Evolutionary conservation across 2,113 vertebrate species (phyloP).

Genomic region (Oryzias woworae): DNA sequence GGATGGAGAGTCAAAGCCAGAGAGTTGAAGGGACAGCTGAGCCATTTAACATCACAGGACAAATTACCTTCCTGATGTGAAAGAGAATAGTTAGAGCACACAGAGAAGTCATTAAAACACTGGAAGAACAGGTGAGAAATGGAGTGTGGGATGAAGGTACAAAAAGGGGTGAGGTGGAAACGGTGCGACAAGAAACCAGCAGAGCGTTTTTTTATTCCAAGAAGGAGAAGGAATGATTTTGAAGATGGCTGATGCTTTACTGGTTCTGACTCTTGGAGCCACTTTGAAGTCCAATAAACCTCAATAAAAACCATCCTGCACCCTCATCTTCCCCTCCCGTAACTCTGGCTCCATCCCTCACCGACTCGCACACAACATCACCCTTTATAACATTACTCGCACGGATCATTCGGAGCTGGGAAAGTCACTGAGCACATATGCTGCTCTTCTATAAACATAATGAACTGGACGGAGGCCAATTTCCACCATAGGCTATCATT

Average conservation of each 20-base stretch:
- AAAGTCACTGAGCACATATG: slow-evolving; percentile 66
- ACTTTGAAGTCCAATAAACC: slow-evolving; percentile 53
- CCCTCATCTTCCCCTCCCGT: slow-evolving; percentile 28
- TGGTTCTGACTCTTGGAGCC: slow-evolving; percentile 45
- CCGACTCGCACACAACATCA: slow-evolving; percentile 22
- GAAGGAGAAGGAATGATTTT: slow-evolving; percentile 20
- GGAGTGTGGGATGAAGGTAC: slow-evolving; percentile 6
- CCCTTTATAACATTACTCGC: slow-evolving; percentile 47
- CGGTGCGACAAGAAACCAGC: slow-evolving; percentile 36
- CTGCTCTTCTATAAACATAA: slow-evolving; percentile 59
- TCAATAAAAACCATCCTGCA: slow-evolving; percentile 36
- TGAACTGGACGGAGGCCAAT: slow-evolving; percentile 66
- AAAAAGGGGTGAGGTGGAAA: slow-evolving; percentile 17
- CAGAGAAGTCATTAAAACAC: slow-evolving; percentile 67
- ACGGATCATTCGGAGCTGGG: slow-evolving; percentile 37
- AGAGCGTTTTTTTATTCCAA: slow-evolving; percentile 16
- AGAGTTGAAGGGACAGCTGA: slow-evolving; percentile 45
- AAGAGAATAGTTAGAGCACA: slow-evolving; percentile 69
- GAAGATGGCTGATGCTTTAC: slow-evolving; percentile 19
- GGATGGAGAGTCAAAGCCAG: slow-evolving; percentile 37
- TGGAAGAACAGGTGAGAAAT: slow-evolving; percentile 46
- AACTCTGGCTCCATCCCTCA: slow-evolving; percentile 41
- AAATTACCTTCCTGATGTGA: slow-evolving; percentile 62
- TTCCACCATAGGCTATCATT: slow-evolving; percentile 68
- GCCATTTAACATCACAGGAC: slow-evolving; percentile 59